Evolutionary conservation across 1,140 invertebrate species (phyloP).

Genomic region (Ceratina japonica): DNA sequence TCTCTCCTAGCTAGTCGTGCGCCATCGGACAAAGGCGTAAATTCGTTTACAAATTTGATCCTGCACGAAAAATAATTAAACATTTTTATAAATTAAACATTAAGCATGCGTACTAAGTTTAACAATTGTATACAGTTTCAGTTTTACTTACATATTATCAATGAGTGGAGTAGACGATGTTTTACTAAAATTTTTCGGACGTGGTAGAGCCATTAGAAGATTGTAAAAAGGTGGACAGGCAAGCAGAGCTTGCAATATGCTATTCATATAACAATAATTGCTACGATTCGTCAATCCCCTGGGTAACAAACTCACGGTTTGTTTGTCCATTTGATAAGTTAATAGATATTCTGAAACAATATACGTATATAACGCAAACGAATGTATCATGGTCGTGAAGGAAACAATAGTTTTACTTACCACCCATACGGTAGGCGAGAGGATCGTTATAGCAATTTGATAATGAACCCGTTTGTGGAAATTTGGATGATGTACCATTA

Average conservation of each 20-base stretch:
- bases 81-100: too few relatives aligned
- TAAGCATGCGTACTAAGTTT: not conserved
- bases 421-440: slow-evolving; percentile 83
- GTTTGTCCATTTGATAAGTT: slow-evolving; percentile 87
- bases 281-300: slow-evolving; percentile 93
- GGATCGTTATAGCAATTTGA: slow-evolving; percentile 80
- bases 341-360: slow-evolving; percentile 85
- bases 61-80: slow-evolving; percentile 74
- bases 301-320: slow-evolving; percentile 87
- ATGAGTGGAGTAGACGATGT: slow-evolving; percentile 92
- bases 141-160: slow-evolving; percentile 90
- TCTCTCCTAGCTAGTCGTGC: slow-evolving; percentile 79
- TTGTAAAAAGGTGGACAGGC: slow-evolving; percentile 97
- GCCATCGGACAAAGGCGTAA: slow-evolving; percentile 82
- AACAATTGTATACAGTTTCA: slow-evolving; percentile 20
- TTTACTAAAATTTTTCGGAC: slow-evolving; percentile 80
- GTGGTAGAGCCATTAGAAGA: slow-evolving; percentile 87
- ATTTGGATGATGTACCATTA: slow-evolving; percentile 32
- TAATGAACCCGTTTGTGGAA: slow-evolving; percentile 26
- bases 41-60: slow-evolving; percentile 85
- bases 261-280: slow-evolving; percentile 98
- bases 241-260: slow-evolving; percentile 92
- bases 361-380: slow-evolving; percentile 6
- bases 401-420: slow-evolving; percentile 74
- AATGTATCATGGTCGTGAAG: not conserved